phyloP scores from a whole-genome alignment of 1,140 invertebrate species.

The Rhagoletis pomonella region DNA sequence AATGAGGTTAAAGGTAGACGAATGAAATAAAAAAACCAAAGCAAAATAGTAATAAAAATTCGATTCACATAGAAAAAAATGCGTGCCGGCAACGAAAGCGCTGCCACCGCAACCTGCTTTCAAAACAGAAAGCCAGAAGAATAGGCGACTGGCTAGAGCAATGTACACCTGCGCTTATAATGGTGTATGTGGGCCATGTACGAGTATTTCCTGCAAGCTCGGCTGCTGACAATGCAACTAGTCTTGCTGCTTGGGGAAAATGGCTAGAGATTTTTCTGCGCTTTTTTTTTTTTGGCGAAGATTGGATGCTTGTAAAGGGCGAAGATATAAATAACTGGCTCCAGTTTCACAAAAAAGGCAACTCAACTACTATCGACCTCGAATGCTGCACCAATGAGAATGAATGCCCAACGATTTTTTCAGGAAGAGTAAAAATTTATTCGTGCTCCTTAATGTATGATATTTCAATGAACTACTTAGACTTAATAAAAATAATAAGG shows the following conservation, averaged over 20 bases:
- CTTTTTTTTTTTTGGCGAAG: background rate
- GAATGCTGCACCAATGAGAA: background rate
- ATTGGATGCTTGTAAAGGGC: background rate
- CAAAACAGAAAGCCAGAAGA: background rate
- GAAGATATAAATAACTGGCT: background rate
- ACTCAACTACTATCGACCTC: background rate
- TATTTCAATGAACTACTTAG: too few relatives aligned
- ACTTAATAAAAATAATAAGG: too few relatives aligned
- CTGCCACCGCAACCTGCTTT: background rate
- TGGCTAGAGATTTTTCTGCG: background rate
- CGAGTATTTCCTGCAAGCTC: background rate
- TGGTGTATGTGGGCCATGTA: background rate
- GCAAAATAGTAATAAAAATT: background rate
- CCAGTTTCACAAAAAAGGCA: background rate
- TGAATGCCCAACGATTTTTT: too few relatives aligned
- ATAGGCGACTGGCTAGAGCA: background rate
- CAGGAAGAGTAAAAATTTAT: too few relatives aligned
- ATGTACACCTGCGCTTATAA: background rate
- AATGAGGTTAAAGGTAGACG: conserved; percentile 14
- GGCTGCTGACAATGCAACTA: conserved; percentile 17
- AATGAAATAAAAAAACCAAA: background rate
- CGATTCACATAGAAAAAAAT: background rate
- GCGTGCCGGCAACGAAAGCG: background rate
- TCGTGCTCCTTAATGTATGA: too few relatives aligned
- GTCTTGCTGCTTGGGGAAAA: background rate